Evolutionary conservation across 2,797 vertebrate genomes (phyloP), one percentile per base, ranked within the genome.

Genomic region (Champsocephalus gunnari): DNA sequence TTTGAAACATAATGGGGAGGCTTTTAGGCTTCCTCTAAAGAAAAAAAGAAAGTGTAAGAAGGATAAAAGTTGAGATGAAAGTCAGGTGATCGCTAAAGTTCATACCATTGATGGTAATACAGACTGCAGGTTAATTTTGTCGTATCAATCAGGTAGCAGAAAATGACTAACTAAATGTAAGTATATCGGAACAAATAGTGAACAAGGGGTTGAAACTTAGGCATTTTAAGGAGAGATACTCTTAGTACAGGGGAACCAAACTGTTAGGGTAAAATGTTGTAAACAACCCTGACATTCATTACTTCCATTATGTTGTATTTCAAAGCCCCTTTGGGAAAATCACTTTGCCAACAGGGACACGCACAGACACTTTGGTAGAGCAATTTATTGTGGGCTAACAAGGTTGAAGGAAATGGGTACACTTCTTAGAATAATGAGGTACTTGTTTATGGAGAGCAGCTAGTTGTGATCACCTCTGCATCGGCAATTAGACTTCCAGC

Each of bases 61-160:
- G 28, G n/a, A 65, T 45, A 28, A 62, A 70, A 50, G 38, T 28
- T 59, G 12, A 54, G 6, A 34, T 21, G 14, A 38, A 50, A 67
- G 51, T 55, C 17, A 24, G 3, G 2, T 4, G 1, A 34, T 47
- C 12, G n/a, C 8, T 2, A 57, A 28, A 54, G 19, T 32, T 44
- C 28, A 19, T 19, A 50, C 9, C 32, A 7, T 19, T 61, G 28
- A 41, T 28, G n/a, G 28, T 24, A 11, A 74, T 19, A 65, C 61
- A 65, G 44, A 16, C 32, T 49, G 44, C 59, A 28, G 44, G 28
- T 9, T 28, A 1, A 59, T 9, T 16, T n/a, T 16, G 13, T 66
- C 13, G 10, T 41, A 53, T 43, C 2, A 44, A 9, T 68, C 24
- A 48, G 44, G 4, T 48, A 38, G 14, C 4, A 55, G n/a, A 8